Evolutionary conservation across 2,797 vertebrate genomes (phyloP).

Genomic region (Lutjanus campechanus): DNA sequence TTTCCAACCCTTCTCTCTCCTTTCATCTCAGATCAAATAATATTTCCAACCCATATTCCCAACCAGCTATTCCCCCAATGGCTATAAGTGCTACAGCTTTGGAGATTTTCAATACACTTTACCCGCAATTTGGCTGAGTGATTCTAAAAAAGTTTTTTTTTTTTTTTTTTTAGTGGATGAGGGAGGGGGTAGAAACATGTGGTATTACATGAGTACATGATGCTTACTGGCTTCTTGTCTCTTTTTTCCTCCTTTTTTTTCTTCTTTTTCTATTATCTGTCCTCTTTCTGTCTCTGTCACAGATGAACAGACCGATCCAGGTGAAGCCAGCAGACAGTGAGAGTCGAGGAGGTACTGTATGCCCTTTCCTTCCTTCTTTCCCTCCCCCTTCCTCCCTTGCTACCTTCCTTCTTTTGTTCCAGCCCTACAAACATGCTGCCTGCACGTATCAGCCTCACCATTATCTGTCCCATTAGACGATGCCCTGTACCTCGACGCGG

Average conservation of each 20-base stretch:
- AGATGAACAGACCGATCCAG: conserved; percentile 99
- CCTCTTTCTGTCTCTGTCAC: conserved; percentile 64
- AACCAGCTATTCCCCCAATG: conserved; percentile 73
- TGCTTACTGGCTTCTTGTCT: conserved; percentile 63
- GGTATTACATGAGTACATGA: conserved; percentile 47
- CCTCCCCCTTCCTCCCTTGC: not conserved
- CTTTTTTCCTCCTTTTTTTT: conserved; percentile 20
- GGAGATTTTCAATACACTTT: conserved; percentile 78
- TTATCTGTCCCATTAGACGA: conserved; percentile 76
- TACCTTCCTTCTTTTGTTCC: conserved; percentile 59
- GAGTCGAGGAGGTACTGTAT: conserved; percentile 95
- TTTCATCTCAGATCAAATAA: conserved; percentile 88
- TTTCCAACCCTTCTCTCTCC: conserved; percentile 67
- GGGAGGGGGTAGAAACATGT: conserved; percentile 27
- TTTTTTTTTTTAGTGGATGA: not conserved
- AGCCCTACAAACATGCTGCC: conserved; percentile 72
- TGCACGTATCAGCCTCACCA: conserved; percentile 75
- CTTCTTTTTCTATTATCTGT: not conserved
- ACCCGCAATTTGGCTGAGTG: conserved; percentile 75
- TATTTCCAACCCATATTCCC: conserved; percentile 79
- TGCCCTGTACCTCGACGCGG: conserved; percentile 59
- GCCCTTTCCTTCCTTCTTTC: conserved; percentile 22
- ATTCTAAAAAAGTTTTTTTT: conserved; percentile 52
- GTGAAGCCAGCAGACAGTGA: conserved; percentile 99
- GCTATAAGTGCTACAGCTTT: conserved; percentile 76